These are phyloP conservation scores for Pithys albifrons DNA, from an alignment of 2,113 vertebrate genomes.

Conservation along the genomic window DNA sequence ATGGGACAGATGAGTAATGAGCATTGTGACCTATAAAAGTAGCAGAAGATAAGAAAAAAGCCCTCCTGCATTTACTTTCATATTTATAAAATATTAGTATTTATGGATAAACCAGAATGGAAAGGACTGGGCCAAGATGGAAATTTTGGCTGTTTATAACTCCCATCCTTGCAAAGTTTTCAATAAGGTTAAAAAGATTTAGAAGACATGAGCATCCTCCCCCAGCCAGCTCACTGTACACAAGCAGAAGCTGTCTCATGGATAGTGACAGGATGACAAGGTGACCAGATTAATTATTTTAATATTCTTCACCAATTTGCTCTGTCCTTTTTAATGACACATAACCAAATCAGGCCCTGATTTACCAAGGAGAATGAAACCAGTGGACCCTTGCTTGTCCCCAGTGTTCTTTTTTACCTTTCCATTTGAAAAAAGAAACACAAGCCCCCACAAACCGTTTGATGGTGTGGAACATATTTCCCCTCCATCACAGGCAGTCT, in stretches of 20 bases:
- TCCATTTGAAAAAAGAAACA: background rate
- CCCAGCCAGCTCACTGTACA: background rate
- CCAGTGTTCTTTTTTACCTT: background rate
- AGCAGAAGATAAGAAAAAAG: background rate
- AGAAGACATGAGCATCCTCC: background rate
- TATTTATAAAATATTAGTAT: background rate
- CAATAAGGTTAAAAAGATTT: background rate
- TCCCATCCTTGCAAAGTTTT: background rate
- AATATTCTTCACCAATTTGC: background rate
- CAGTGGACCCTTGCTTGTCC: rapidly evolving
- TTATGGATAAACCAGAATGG: background rate
- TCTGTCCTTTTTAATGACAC: background rate
- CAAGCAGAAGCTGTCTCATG: background rate
- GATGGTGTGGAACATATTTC: background rate
- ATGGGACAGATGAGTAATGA: background rate
- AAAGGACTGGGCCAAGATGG: background rate
- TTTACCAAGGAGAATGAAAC: background rate
- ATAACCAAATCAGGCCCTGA: background rate
- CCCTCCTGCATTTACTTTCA: background rate
- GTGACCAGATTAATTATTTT: background rate
- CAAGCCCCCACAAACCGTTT: background rate
- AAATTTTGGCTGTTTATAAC: background rate
- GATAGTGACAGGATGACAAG: background rate
- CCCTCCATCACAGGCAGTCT: background rate
- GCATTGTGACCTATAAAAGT: background rate